A percentile compares a stretch with the other conserved stretches of the same genome.
Conservation (phyloP, 2,797 vertebrate genomes). For the Danio tinwini region DNA sequence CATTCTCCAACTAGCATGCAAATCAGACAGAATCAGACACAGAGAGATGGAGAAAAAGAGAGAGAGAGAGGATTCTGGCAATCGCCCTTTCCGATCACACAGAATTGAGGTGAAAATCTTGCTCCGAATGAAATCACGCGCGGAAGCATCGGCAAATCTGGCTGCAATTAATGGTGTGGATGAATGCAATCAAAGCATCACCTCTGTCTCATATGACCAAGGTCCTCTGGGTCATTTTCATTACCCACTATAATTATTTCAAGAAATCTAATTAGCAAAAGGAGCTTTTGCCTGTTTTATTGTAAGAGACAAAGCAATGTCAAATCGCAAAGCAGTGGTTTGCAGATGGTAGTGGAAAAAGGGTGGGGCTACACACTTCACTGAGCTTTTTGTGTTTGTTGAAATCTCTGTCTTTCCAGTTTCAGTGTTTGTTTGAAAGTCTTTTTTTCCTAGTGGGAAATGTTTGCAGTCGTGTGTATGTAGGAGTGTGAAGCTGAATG, state of each 20-base stretch:
- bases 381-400: slow-evolving; percentile 28
- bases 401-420: slow-evolving; percentile 31
- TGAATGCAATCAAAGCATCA: slow-evolving; percentile 71
- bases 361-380: slow-evolving; percentile 13
- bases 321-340: slow-evolving; percentile 50
- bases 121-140: slow-evolving; percentile 48
- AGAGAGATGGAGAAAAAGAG: background rate
- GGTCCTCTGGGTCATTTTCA: slow-evolving; percentile 75
- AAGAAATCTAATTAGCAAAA: slow-evolving; percentile 71
- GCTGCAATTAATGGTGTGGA: slow-evolving; percentile 69
- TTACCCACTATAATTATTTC: slow-evolving; percentile 76
- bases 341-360: background rate
- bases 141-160: slow-evolving; percentile 65
- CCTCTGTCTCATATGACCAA: slow-evolving; percentile 67
- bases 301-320: slow-evolving; percentile 69
- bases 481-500: slow-evolving; percentile 35
- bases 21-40: slow-evolving; percentile 35
- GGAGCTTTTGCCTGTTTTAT: slow-evolving; percentile 62
- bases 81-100: slow-evolving; percentile 42
- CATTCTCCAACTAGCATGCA: slow-evolving; percentile 48
- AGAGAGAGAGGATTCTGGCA: slow-evolving; percentile 33
- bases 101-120: slow-evolving; percentile 41
- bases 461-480: slow-evolving; percentile 37
- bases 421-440: slow-evolving; percentile 18
- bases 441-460: slow-evolving; percentile 13